A percentile compares a stretch with the other conserved stretches of the same genome.
phyloP scores from a whole-genome alignment of 2,113 vertebrate species.

The Ranitomeya imitator region DNA sequence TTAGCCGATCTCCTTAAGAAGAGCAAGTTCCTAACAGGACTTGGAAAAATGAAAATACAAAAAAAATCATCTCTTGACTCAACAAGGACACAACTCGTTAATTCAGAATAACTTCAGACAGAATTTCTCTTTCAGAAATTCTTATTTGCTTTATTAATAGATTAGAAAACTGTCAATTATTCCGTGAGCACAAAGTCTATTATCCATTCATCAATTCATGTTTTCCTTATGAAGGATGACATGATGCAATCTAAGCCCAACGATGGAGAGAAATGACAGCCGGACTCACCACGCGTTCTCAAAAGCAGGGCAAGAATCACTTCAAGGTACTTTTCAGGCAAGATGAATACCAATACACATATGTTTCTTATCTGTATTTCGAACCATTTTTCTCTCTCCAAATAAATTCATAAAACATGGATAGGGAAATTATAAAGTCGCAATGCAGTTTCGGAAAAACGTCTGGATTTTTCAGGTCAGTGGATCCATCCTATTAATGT shows the following conservation, averaged over 20 bases:
- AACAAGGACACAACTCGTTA: too few relatives aligned
- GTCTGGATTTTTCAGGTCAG: conserved; percentile 32
- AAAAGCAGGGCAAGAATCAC: neutral
- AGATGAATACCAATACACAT: neutral
- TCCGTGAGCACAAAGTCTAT: neutral
- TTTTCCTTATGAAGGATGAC: neutral
- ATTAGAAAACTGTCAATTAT: neutral
- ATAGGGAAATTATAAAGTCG: conserved; percentile 1
- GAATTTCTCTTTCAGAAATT: neutral
- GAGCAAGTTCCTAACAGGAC: too few relatives aligned
- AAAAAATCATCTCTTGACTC: too few relatives aligned
- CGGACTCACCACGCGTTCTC: neutral
- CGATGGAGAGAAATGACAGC: neutral
- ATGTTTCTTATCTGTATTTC: neutral
- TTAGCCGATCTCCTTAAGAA: too few relatives aligned
- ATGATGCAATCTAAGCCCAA: neutral
- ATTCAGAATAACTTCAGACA: neutral
- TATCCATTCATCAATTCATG: neutral
- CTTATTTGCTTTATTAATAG: neutral
- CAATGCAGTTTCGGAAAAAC: neutral
- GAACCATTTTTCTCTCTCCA: neutral
- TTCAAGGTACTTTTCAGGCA: neutral
- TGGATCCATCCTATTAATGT: conserved; percentile 48
- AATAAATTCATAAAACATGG: neutral
- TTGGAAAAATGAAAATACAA: too few relatives aligned